A percentile compares a stretch with the other conserved stretches of the same genome.
Conservation (phyloP, 2,888 invertebrate genomes). For the Caenorhabditis sp. region DNA sequence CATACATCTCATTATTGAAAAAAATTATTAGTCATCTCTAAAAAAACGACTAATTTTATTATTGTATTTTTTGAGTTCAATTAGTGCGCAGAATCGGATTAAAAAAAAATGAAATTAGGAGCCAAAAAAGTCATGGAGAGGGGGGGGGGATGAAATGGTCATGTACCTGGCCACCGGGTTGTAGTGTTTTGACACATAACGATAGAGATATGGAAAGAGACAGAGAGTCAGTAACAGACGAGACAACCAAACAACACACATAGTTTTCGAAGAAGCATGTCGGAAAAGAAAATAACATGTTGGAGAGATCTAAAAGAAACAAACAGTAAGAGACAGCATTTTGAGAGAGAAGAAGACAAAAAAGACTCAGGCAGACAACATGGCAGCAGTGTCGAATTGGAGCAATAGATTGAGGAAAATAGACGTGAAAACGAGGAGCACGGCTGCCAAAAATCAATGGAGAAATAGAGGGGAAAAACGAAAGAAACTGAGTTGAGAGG, state of each 20-base stretch:
- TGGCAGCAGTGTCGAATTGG: slow-evolving; percentile 3
- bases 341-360: slow-evolving; percentile 17
- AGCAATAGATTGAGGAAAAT: slow-evolving; percentile 12
- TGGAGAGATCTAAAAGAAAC: neutral
- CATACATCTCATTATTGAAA: no score
- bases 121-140: neutral
- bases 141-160: slow-evolving; percentile 17
- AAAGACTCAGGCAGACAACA: slow-evolving; percentile 13
- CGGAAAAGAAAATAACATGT: slow-evolving; percentile 7
- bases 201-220: neutral
- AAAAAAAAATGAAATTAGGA: neutral
- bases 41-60: no score
- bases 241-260: slow-evolving; percentile 2
- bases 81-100: neutral
- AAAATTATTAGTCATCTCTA: no score
- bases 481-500: no score
- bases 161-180: slow-evolving; percentile 31
- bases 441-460: slow-evolving; percentile 37
- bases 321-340: neutral
- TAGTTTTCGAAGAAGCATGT: slow-evolving; percentile 12
- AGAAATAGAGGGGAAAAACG: slow-evolving; percentile 14
- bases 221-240: slow-evolving; percentile 11
- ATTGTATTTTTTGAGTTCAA: slow-evolving; percentile 14
- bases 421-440: slow-evolving; percentile 8
- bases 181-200: slow-evolving; percentile 24